These are phyloP conservation scores for Archaeoteleia sp. DNA, from an alignment of 2,888 invertebrate species.

Conservation along the genomic window DNA sequence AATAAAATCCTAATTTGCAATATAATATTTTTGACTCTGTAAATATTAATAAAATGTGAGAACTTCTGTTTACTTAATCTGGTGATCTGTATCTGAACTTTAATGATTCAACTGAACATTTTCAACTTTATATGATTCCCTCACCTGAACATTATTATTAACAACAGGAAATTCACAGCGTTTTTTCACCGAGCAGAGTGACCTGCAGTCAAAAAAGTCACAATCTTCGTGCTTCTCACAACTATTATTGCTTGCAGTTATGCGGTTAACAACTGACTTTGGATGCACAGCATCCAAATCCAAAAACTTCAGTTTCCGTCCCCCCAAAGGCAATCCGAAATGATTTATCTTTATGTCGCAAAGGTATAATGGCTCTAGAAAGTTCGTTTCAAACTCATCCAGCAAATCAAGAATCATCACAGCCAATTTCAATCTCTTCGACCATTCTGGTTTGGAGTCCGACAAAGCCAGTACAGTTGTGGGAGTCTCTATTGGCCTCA, in stretches of 20 bases:
- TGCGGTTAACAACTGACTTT: constrained; percentile 76
- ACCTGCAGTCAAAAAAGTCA: constrained; percentile 81
- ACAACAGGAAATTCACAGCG: constrained; percentile 78
- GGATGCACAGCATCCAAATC: constrained; percentile 81
- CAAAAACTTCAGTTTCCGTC: constrained; percentile 78
- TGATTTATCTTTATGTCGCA: constrained; percentile 83
- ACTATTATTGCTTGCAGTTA: constrained; percentile 74
- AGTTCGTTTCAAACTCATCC: constrained; percentile 78
- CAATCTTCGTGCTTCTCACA: constrained; percentile 81
- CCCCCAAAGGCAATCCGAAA: constrained; percentile 78
- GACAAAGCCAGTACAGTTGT: constrained; percentile 76
- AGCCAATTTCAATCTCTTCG: constrained; percentile 77
- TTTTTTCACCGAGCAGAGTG: constrained; percentile 77
- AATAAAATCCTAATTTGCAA: too few species aligned
- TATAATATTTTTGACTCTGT: too few species aligned
- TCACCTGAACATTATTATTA: constrained; percentile 79
- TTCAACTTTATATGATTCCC: constrained; percentile 1
- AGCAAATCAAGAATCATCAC: constrained; percentile 80
- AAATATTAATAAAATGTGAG: too few species aligned
- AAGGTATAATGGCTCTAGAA: constrained; percentile 79
- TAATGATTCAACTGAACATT: too few species aligned
- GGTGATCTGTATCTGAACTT: too few species aligned
- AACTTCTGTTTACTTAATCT: too few species aligned
- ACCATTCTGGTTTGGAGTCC: constrained; percentile 78
- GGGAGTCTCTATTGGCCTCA: constrained; percentile 77